Conservation (phyloP, 2,113 vertebrate genomes). For the Osmerus mordax region DNA sequence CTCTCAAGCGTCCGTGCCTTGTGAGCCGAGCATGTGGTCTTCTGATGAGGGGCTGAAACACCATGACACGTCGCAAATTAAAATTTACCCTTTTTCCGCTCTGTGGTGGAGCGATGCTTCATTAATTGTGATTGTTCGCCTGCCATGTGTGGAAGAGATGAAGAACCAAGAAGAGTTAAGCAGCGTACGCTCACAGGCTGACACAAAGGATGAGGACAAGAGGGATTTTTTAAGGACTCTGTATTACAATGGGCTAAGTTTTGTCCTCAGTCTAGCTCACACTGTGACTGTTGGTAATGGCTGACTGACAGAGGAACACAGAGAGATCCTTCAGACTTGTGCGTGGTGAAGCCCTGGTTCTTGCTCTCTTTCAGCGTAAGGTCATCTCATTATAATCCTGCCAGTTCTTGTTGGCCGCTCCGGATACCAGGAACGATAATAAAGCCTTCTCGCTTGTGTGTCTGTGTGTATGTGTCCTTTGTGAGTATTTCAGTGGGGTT, state of each 20-base stretch:
- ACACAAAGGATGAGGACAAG: background rate
- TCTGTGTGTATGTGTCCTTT: conserved; percentile 9
- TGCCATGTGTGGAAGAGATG: too few species aligned
- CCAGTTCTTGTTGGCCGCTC: background rate
- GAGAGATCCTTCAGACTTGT: too few species aligned
- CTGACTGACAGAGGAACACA: too few species aligned
- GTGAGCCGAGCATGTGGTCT: conserved; percentile 22
- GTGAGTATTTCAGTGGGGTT: too few species aligned
- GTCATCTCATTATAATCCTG: background rate
- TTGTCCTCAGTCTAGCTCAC: too few species aligned
- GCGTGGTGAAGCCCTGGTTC: background rate
- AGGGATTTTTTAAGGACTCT: background rate
- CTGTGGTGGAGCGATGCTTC: conserved; percentile 45
- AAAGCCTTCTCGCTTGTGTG: conserved; percentile 7
- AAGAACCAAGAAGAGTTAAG: background rate
- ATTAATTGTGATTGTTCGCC: conserved; percentile 39
- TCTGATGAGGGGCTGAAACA: conserved; percentile 44
- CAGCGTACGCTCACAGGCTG: too few species aligned
- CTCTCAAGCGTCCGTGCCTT: background rate
- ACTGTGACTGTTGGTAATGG: too few species aligned
- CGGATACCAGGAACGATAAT: background rate
- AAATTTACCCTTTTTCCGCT: conserved; percentile 44
- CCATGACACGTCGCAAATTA: conserved; percentile 60
- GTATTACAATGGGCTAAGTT: too few species aligned
- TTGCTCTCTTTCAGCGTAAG: background rate